Base-by-base conservation (phyloP, 2,888 invertebrate species). In the Cantharis lateralis region DNA sequence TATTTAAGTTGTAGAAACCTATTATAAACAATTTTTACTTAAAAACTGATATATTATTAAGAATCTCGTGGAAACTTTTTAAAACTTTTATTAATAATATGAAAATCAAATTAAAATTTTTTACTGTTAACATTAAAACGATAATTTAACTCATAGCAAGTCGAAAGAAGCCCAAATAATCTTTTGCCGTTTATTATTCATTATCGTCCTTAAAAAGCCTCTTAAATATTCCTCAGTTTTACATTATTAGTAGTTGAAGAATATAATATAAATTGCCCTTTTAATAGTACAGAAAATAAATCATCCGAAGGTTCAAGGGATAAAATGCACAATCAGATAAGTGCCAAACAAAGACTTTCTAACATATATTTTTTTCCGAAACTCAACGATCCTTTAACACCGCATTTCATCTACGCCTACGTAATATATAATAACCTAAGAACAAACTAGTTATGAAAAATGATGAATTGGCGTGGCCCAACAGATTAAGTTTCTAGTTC, bases 331-430 rank as follows among this genome's bases (percentile, higher is more conserved):
- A 78, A 78, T 77, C 78, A 79, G 80, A 80, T 80, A 81, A 81
- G 80, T 79, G 79, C 79, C 80, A 79, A 81, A 80, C 79, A 81
- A 81, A 80, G 76, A 79, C 80, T 78, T 81, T 81, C 79, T 80
- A 80, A 80, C 81, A 69, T 77, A 78, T 76, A 75, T 76, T 69
- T 63, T 71, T 73, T 75, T 73, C 74, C 16, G 69, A 69, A 69
- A 70, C 74, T 68, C 28, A 68, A 18, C 70, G 18, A 75, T 75
- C 70, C 75, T 71, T 68, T 68, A 75, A 75, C 72, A 63, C 75
- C 75, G 68, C 75, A 75, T 75, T 71, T 75, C 75, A 75, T 68
- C 71, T 70, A 64, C 64, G 16, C 72, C 62, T 72, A 66, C 75
- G 72, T 75, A 68, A 71, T 75, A 71, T 64, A 68, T 68, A 66